Percentiles rank a stretch among this genome's conserved stretches.
Conservation (phyloP, 2,113 vertebrate species). For the Monarcha castaneiventris region DNA sequence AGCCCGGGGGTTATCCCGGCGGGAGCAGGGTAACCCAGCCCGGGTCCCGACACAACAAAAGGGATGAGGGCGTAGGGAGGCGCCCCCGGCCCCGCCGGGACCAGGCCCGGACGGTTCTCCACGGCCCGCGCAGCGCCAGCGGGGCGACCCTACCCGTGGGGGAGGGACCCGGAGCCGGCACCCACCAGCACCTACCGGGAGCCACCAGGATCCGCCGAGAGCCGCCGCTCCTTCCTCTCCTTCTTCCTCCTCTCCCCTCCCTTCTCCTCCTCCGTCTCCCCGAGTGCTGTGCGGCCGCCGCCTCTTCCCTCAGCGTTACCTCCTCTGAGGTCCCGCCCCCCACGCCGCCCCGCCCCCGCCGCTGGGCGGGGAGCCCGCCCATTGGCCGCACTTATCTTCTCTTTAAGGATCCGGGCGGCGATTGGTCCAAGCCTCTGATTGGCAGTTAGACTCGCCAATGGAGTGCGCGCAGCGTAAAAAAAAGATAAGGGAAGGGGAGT, state of each 20-base stretch:
- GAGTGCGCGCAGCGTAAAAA: rapidly evolving
- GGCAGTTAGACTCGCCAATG: rapidly evolving
- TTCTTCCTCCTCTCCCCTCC: not conserved
- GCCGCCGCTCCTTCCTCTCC: not conserved
- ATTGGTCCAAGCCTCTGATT: rapidly evolving
- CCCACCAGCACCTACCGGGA: not conserved
- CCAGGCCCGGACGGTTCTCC: not conserved
- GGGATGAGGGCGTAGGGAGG: not conserved
- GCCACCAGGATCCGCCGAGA: not conserved
- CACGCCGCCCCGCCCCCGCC: not conserved
- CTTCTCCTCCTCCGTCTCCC: not conserved
- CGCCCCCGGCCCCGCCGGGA: not conserved
- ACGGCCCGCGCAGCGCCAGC: not conserved
- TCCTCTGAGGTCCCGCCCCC: not conserved
- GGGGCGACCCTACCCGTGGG: not conserved
- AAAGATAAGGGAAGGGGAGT: not conserved
- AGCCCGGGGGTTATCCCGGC: too few relatives aligned
- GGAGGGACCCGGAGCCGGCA: not conserved
- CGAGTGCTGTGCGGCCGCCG: not conserved
- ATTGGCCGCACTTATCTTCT: not conserved
- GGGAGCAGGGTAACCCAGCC: not conserved
- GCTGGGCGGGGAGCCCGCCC: not conserved
- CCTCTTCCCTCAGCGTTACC: not conserved
- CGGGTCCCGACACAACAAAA: conserved; percentile 22
- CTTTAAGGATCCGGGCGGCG: rapidly evolving